Conservation (phyloP, 2,113 vertebrate genomes). For the Pantherophis guttatus region DNA sequence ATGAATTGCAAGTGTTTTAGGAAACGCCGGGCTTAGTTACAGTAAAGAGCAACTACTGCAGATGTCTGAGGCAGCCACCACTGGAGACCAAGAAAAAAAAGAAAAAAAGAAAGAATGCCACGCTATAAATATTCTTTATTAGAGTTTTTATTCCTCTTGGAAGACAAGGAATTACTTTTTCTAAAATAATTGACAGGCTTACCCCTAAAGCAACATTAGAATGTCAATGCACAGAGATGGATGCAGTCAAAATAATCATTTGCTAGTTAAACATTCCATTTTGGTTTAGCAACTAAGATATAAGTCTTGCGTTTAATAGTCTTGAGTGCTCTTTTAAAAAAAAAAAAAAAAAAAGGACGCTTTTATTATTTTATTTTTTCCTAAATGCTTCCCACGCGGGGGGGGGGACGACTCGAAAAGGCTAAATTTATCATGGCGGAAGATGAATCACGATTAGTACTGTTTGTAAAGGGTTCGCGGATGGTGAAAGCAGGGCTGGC, state of each 20-base stretch:
- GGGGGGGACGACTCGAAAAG: not conserved
- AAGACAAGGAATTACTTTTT: conserved; percentile 44
- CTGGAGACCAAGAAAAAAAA: conserved; percentile 3
- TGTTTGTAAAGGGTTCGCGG: not conserved
- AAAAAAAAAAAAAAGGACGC: conserved; percentile 12
- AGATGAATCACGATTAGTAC: not conserved
- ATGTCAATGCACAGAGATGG: conserved; percentile 43
- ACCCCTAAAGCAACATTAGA: conserved; percentile 43
- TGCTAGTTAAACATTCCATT: conserved; percentile 34
- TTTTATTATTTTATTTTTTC: not conserved
- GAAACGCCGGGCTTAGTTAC: conserved; percentile 26
- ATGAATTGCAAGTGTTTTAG: conserved; percentile 34
- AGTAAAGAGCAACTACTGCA: not conserved
- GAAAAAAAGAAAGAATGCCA: not conserved
- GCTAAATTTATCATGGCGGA: not conserved
- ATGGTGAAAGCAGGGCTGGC: not conserved
- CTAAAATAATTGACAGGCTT: conserved; percentile 45
- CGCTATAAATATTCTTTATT: conserved; percentile 56
- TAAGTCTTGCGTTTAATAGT: conserved; percentile 20
- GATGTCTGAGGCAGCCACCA: conserved; percentile 8
- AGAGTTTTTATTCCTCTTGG: conserved; percentile 49
- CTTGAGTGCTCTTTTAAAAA: conserved; percentile 17
- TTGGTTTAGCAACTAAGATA: conserved; percentile 2
- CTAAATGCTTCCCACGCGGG: not conserved
- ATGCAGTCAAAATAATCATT: conserved; percentile 51